Conservation (phyloP, 1,140 invertebrate genomes). For the Caligus rogercresseyi region DNA sequence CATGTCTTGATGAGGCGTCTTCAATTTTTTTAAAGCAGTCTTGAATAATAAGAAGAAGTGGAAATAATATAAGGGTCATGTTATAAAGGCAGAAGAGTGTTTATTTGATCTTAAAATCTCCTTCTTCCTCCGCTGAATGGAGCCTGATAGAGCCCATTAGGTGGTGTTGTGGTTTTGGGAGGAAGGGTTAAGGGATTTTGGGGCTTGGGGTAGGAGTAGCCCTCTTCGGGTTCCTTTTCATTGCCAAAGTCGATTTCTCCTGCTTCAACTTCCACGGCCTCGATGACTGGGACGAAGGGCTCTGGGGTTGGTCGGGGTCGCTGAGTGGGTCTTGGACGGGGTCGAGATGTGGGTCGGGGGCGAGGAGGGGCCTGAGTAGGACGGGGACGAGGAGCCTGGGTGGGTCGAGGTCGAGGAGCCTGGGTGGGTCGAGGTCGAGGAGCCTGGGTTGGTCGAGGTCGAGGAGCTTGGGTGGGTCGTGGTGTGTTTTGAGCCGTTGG, state of each 20-base stretch:
- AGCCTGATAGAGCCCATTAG: not conserved
- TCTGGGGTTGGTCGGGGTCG: not conserved
- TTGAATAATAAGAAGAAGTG: not conserved
- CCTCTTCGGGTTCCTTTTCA: not conserved
- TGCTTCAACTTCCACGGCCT: not conserved
- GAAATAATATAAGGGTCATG: not conserved
- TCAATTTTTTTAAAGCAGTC: slow-evolving; percentile 5
- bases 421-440: not conserved
- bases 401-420: not conserved
- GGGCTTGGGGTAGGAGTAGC: not conserved
- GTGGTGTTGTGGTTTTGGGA: not conserved
- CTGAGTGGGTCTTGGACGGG: not conserved
- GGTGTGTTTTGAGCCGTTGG: not conserved
- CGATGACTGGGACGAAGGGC: not conserved
- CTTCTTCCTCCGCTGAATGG: not conserved
- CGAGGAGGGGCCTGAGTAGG: not conserved
- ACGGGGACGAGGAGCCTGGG: not conserved
- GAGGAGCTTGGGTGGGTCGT: not conserved
- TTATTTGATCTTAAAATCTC: not conserved
- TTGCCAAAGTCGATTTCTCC: no score
- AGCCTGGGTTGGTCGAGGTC: not conserved
- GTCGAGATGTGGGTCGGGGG: not conserved
- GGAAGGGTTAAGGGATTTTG: not conserved
- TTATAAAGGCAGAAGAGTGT: not conserved
- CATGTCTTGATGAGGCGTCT: no score